phyloP scores from a whole-genome alignment of 2,113 vertebrate genomes.

The Eublepharis macularius region DNA sequence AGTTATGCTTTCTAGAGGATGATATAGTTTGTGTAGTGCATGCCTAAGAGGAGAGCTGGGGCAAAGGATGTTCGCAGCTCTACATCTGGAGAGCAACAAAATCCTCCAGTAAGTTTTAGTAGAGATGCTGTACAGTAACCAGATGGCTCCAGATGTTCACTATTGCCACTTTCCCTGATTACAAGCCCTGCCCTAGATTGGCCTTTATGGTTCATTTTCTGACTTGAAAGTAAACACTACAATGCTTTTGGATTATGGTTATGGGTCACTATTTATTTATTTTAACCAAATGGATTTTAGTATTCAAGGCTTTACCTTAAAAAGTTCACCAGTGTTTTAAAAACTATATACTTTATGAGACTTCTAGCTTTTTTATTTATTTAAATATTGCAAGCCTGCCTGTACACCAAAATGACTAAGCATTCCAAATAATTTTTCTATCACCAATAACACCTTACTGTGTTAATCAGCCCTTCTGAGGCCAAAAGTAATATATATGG shows the following conservation, averaged over 20 bases:
- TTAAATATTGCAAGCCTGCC: neutral
- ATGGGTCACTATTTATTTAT: conserved; percentile 24
- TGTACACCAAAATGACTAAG: neutral
- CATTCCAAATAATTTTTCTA: neutral
- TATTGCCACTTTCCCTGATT: no score
- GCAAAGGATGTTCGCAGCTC: no score
- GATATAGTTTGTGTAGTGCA: no score
- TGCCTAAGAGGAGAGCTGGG: no score
- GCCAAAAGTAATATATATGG: neutral
- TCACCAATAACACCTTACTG: neutral
- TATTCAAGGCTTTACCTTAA: conserved; percentile 36
- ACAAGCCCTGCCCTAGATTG: no score
- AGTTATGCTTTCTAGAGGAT: no score
- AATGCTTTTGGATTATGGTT: neutral
- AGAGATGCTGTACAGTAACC: no score
- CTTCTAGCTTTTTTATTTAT: neutral
- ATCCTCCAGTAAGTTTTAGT: no score
- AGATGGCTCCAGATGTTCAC: no score
- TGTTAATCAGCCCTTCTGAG: neutral
- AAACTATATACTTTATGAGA: neutral
- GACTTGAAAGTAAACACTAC: no score
- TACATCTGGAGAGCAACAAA: no score
- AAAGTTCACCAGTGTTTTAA: neutral
- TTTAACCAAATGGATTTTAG: conserved; percentile 23
- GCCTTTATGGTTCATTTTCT: no score